Evolutionary conservation across 1,140 invertebrate species (phyloP).

Genomic region (Pseudomyrmex pallidus): DNA sequence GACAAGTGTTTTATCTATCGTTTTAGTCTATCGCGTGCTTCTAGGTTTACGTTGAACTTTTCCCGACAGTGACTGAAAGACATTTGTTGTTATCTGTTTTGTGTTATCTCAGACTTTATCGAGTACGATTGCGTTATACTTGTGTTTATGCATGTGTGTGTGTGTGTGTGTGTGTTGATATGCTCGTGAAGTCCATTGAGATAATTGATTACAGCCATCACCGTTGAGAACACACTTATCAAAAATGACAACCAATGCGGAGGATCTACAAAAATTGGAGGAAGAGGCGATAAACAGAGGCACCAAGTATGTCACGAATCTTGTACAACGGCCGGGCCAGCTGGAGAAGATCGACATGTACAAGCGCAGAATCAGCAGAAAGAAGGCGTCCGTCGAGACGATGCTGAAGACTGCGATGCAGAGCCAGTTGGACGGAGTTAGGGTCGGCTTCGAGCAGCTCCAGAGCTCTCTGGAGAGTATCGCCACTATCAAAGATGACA

Average conservation of each 20-base stretch:
- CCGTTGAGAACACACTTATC: no score
- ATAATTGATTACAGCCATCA: not conserved
- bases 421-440: conserved; percentile 98
- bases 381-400: conserved; percentile 98
- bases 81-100: no score
- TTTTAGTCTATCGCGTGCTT: no score
- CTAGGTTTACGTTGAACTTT: no score
- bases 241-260: conserved; percentile 84
- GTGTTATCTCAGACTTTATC: no score
- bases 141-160: no score
- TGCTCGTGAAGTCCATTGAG: no score
- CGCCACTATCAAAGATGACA: conserved; percentile 89
- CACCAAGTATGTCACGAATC: conserved; percentile 95
- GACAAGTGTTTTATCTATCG: no score
- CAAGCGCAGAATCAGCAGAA: conserved; percentile 91
- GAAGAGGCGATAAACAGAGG: conserved; percentile 93
- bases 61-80: no score
- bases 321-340: conserved; percentile 97
- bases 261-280: conserved; percentile 90
- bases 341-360: conserved; percentile 98
- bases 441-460: conserved; percentile 96
- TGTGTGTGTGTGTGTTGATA: no score
- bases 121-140: no score
- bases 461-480: conserved; percentile 94
- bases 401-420: conserved; percentile 99